Evolutionary conservation across 2,113 vertebrate species (phyloP).

Genomic region (Apodemus speciosus): DNA sequence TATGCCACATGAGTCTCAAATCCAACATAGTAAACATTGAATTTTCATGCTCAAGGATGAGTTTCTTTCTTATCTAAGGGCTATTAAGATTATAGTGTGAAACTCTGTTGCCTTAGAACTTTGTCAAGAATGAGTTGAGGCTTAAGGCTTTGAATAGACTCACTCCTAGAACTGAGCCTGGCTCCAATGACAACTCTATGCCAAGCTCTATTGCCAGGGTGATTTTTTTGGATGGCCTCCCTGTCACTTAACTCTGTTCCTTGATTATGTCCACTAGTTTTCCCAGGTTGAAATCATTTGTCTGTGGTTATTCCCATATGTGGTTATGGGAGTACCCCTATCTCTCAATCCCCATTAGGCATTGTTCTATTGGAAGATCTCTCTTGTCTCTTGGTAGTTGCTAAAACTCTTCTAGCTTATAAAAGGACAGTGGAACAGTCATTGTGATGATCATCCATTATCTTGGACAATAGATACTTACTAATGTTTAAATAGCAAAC

Average conservation of each 20-base stretch:
- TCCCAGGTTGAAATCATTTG: background rate
- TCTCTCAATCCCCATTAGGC: too few relatives aligned
- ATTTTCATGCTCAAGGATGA: background rate
- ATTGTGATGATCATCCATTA: background rate
- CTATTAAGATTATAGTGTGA: background rate
- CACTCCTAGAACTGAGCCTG: background rate
- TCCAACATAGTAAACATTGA: background rate
- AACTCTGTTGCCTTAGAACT: background rate
- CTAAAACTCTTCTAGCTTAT: background rate
- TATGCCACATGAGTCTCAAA: background rate
- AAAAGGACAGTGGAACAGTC: background rate
- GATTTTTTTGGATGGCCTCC: background rate
- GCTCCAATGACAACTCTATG: rapidly evolving
- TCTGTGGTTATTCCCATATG: background rate
- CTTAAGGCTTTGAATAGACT: background rate
- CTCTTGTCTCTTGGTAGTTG: background rate
- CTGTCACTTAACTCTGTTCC: background rate
- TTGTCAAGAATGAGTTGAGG: background rate
- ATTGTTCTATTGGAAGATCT: background rate
- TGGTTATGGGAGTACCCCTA: too few relatives aligned
- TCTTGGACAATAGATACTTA: background rate
- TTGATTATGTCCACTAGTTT: rapidly evolving
- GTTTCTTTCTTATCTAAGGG: background rate
- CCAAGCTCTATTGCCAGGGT: background rate
- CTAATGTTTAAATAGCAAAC: background rate